These are phyloP conservation scores for Dexiosoma caninum DNA, from an alignment of 2,888 invertebrate species.

Conservation along the genomic window DNA sequence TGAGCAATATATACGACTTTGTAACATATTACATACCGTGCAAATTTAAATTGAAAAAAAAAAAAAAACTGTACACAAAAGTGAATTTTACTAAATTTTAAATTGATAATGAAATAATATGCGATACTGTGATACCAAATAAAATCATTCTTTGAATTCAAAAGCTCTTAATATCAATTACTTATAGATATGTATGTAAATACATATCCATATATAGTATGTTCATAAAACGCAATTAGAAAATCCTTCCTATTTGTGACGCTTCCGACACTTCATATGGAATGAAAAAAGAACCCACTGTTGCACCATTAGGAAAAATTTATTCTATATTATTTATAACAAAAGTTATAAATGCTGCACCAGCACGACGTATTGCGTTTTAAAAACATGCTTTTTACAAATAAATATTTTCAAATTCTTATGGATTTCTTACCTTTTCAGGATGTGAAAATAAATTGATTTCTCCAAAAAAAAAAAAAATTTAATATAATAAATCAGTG, in stretches of 20 bases:
- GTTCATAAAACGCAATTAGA: background rate
- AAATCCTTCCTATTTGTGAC: too few species aligned
- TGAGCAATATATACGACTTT: too few species aligned
- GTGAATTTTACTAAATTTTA: too few species aligned
- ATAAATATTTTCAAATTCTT: background rate
- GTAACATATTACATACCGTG: background rate
- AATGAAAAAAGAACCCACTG: too few species aligned
- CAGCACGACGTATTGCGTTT: background rate
- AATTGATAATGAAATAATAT: too few species aligned
- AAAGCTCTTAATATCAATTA: background rate
- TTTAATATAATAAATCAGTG: slow-evolving; percentile 54
- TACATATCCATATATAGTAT: background rate
- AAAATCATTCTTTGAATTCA: slow-evolving; percentile 36
- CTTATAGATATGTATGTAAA: too few species aligned
- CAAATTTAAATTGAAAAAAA: background rate
- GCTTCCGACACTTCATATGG: too few species aligned
- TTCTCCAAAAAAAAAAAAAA: slow-evolving; percentile 62
- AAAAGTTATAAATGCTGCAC: background rate
- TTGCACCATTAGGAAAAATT: too few species aligned
- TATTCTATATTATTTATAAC: too few species aligned
- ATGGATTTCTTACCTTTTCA: slow-evolving; percentile 55
- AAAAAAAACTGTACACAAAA: background rate
- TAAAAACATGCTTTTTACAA: background rate
- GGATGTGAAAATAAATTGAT: slow-evolving; percentile 67
- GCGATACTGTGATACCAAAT: too few species aligned